These are phyloP conservation scores for Zootoca vivipara DNA, from an alignment of 2,113 vertebrate genomes.

Conservation along the genomic window DNA sequence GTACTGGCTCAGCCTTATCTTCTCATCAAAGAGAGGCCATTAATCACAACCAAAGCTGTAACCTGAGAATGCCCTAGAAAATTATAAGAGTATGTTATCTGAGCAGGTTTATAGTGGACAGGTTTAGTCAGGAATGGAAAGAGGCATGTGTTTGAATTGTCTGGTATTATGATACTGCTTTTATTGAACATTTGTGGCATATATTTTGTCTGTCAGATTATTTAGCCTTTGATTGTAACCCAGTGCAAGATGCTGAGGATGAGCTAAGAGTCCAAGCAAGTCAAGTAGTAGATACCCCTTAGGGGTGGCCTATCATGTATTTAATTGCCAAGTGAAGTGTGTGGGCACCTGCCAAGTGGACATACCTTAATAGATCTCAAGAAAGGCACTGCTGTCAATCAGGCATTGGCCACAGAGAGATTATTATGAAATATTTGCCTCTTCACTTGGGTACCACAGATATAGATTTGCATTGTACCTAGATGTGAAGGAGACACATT, in stretches of 20 bases:
- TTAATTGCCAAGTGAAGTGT: no score
- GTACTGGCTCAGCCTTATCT: not conserved
- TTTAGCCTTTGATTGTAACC: not conserved
- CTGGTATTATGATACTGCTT: not conserved
- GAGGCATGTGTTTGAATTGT: not conserved
- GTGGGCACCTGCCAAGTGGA: not conserved
- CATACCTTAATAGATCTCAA: not conserved
- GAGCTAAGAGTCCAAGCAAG: not conserved
- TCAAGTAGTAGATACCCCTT: not conserved
- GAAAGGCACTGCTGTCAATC: not conserved
- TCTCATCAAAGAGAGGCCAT: not conserved
- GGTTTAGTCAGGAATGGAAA: not conserved
- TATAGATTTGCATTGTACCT: not conserved
- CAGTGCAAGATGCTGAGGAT: not conserved
- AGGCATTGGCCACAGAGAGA: not conserved
- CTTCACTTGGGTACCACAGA: not conserved
- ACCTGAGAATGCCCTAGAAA: not conserved
- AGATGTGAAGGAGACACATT: not conserved
- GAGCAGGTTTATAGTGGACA: not conserved
- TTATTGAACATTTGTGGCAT: not conserved
- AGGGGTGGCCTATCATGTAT: not conserved
- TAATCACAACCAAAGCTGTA: not conserved
- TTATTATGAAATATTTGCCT: not conserved
- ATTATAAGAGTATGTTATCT: not conserved
- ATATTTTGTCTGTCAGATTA: not conserved